Evolutionary conservation across 2,888 invertebrate genomes (phyloP).

Genomic region (Drosophila infuscata): DNA sequence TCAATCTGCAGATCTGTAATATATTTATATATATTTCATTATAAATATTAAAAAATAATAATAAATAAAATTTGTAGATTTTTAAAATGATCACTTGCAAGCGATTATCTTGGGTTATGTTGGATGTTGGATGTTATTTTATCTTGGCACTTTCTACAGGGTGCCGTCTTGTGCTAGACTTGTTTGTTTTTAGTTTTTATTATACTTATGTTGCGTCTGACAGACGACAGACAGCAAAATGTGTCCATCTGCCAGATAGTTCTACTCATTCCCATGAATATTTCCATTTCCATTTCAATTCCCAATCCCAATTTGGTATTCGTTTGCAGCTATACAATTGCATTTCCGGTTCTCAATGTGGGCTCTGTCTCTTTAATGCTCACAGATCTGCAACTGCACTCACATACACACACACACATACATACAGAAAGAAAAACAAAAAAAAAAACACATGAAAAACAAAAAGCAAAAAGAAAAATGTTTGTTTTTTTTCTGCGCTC

Average conservation of each 20-base stretch:
- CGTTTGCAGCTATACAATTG: constrained; percentile 64
- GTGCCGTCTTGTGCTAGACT: background rate
- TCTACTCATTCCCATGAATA: constrained; percentile 30
- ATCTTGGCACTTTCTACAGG: background rate
- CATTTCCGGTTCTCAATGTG: constrained; percentile 77
- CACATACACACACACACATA: constrained; percentile 14
- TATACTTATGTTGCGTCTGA: constrained; percentile 13
- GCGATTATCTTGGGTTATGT: background rate
- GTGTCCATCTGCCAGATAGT: constrained; percentile 62
- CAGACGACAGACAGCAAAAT: constrained; percentile 35
- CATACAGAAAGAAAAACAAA: constrained; percentile 1
- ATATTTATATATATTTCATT: background rate
- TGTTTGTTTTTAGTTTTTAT: constrained; percentile 1
- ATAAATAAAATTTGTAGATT: no score
- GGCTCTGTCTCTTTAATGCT: constrained; percentile 59
- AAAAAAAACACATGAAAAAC: background rate
- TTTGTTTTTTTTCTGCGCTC: constrained; percentile 27
- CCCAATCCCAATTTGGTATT: constrained; percentile 58
- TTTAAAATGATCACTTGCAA: no score
- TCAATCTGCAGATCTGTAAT: background rate
- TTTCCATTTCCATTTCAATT: constrained; percentile 41
- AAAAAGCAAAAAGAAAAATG: constrained; percentile 16
- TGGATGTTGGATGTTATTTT: background rate
- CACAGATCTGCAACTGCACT: constrained; percentile 36
- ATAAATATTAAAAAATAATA: no score